phyloP scores from a whole-genome alignment of 1,140 invertebrate genomes.

The Lithobius niger region DNA sequence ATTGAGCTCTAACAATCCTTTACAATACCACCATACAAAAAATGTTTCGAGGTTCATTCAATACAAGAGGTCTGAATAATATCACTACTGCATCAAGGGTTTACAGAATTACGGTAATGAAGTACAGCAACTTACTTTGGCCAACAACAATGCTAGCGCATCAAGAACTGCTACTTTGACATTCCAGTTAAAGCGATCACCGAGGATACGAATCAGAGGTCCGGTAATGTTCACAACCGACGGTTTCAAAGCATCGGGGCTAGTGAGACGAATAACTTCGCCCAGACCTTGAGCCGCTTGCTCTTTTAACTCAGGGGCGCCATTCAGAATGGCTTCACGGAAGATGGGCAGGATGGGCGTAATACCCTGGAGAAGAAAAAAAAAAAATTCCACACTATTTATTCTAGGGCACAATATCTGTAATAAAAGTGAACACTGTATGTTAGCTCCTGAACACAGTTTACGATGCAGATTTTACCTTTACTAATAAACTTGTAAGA shows the following conservation, averaged over 20 bases:
- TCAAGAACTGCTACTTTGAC: constrained; percentile 94
- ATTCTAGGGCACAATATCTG: constrained; percentile 6
- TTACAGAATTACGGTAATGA: too few species aligned
- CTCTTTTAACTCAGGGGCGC: constrained; percentile 87
- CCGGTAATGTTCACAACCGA: constrained; percentile 95
- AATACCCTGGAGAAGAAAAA: constrained; percentile 55
- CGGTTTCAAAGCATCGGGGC: constrained; percentile 69
- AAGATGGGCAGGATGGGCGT: constrained; percentile 86
- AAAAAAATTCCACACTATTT: too few species aligned
- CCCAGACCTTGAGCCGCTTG: constrained; percentile 83
- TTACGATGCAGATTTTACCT: too few species aligned
- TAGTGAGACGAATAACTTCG: constrained; percentile 79
- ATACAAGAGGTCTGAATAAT: background rate
- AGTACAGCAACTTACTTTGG: constrained; percentile 47
- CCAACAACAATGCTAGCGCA: constrained; percentile 77
- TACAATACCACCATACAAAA: too few species aligned
- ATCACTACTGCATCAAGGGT: too few species aligned
- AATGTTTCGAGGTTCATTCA: too few species aligned
- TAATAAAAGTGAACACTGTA: constrained; percentile 1
- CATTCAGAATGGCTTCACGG: constrained; percentile 89
- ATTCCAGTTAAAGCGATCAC: constrained; percentile 82
- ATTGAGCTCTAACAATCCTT: too few species aligned
- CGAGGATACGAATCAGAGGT: constrained; percentile 90
- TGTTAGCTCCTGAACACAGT: too few species aligned
- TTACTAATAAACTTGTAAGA: too few species aligned